Base-by-base conservation (phyloP, 2,888 invertebrate species). In the Agonopterix heracliana region DNA sequence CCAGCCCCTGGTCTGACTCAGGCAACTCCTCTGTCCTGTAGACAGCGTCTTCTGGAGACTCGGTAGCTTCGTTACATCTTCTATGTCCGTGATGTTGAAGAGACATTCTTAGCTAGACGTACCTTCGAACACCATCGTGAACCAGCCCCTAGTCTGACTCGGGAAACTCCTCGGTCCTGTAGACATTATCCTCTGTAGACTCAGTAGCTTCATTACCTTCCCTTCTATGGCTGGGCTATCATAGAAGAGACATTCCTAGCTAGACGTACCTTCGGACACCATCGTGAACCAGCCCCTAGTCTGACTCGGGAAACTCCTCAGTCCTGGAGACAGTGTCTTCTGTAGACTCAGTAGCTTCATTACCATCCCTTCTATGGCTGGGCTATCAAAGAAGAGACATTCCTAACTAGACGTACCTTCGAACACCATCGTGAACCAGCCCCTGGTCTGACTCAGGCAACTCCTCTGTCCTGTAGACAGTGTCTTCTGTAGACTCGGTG, bases 341-440 rank as follows among this genome's bases (percentile, higher is more conserved):
- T 0, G 75, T 66, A 2, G 76, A 78, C 58, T 79, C 81, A 0
- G 76, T 77, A 2, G 74, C 73, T 14, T 76, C 41, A 46, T 54
- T 34, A 52, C 49, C 26, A 49, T n/a, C n/a, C n/a, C 47, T 56
- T 61, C 59, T 50, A 49, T 45, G 43, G 38, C 44, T 46, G 54
- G 38, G 51, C 78, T 79, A 57, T 82, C 73, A n/a, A n/a, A n/a
- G 66, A 88, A 82, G 10, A 89, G 71, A 8, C n/a, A n/a, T n/a
- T n/a, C n/a, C n/a, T n/a, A n/a, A n/a, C n/a, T n/a, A n/a, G n/a
- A n/a, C n/a, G n/a, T n/a, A 38, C 38, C 38, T 38, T n/a, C 38
- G 9, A 3, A 9, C 38, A n/a, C 10, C n/a, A n/a, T 38, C 38
- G 10, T 38, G 38, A n/a, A 38, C 10, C 10, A 72, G 26, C 9